Evolutionary conservation across 1,140 invertebrate genomes (phyloP), one percentile per base, ranked within the genome.

Genomic region (Dendroctonus ponderosae): DNA sequence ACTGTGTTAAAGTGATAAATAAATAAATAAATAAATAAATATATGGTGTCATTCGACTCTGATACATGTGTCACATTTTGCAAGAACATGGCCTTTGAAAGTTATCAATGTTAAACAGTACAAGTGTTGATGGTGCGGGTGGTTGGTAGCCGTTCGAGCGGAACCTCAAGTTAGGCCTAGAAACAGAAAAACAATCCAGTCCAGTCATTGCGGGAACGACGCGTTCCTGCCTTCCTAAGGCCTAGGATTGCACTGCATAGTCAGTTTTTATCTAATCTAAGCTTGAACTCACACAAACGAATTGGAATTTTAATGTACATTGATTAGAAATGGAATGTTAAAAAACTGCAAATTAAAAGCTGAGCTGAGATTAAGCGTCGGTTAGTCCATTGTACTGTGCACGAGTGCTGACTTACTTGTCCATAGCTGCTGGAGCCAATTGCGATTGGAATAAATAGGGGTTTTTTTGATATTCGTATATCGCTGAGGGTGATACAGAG

Each of bases 351-450:
- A 74, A 78, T 79, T 78, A 79, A 79, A 79, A 79, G 77, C 77
- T 79, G 77, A 79, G 77, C 77, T 78, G 63, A 73, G 74, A 79
- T 77, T 79, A 79, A 72, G 76, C 77, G 72, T 72, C 75, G 72
- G 76, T 79, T 79, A 79, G 77, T 78, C 75, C 76, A 76, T 76
- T 78, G 74, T 77, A 76, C 60, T 78, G 72, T 78, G 76, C 76
- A 76, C 75, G 75, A 76, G 77, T 79, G 76, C 74, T 76, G 76
- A 74, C 76, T 75, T 71, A 74, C 68, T 74, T 74, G 70, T 71
- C 70, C 71, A 57, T 67, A 68, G 72, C 65, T 70, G 65, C 66
- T 73, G 72, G 53, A 48, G 60, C 41, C 44, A 67, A 51, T 61
- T 72, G 63, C 56, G 67, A 39, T 59, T 70, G 57, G 58, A 62